Evolutionary conservation across 92 coral and sea anemone genomes (phyloP).

Genomic region (Zoanthus sociatus): DNA sequence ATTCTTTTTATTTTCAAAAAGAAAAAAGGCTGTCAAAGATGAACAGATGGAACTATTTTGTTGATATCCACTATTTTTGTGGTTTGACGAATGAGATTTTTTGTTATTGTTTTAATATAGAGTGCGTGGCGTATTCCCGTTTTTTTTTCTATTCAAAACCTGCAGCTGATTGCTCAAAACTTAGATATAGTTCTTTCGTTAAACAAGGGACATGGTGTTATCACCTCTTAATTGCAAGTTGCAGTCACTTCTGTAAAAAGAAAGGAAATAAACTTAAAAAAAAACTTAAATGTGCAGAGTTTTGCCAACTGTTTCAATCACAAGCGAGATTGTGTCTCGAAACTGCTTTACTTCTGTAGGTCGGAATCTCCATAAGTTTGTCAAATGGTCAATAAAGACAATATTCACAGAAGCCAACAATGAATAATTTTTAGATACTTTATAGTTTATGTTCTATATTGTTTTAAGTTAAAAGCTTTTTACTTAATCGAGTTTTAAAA

Average conservation of each 20-base stretch:
- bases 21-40: background rate
- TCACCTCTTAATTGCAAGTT: slow-evolving; percentile 40
- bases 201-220: slow-evolving; percentile 30
- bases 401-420: background rate
- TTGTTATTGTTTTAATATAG: background rate
- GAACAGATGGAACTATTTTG: slow-evolving; percentile 25
- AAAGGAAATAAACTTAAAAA: slow-evolving; percentile 2
- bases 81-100: background rate
- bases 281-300: background rate
- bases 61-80: background rate
- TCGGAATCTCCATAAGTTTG: too few relatives aligned
- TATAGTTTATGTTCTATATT: background rate
- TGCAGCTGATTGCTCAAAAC: slow-evolving; percentile 43
- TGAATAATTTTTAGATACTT: background rate
- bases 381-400: slow-evolving; percentile 3
- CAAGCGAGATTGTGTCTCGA: background rate
- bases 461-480: background rate
- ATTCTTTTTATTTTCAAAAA: background rate
- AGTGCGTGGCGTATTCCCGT: background rate
- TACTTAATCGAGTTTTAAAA: background rate
- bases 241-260: slow-evolving; percentile 26
- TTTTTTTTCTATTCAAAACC: slow-evolving; percentile 5
- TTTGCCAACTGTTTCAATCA: background rate
- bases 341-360: background rate
- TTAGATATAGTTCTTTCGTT: slow-evolving; percentile 42